Evolutionary conservation across 2,888 invertebrate species (phyloP).

Genomic region (Apodemia hepburni): DNA sequence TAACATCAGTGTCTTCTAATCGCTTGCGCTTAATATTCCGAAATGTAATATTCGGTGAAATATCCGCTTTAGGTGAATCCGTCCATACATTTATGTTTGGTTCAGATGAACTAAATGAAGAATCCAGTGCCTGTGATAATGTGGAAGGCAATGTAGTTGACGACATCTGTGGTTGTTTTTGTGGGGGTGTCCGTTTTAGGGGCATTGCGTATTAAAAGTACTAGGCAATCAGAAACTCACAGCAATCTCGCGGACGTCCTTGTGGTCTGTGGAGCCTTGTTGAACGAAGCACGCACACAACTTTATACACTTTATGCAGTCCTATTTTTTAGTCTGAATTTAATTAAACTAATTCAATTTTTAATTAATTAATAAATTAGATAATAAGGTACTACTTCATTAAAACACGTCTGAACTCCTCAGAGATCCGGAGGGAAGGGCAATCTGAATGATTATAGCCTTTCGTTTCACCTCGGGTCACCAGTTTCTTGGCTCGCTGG

Average conservation of each 20-base stretch:
- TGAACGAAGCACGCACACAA: background rate
- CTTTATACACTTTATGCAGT: background rate
- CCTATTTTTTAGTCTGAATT: background rate
- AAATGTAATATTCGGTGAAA: too few species aligned
- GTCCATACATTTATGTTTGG: background rate
- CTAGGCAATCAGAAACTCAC: background rate
- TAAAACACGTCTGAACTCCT: constrained; percentile 1
- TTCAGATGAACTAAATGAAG: background rate
- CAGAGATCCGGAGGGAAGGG: background rate
- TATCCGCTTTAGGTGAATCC: too few species aligned
- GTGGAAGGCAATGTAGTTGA: background rate
- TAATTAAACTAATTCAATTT: background rate
- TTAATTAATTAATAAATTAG: background rate
- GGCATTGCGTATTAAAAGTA: background rate
- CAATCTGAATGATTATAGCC: too few species aligned
- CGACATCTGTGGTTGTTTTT: background rate
- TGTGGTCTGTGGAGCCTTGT: background rate
- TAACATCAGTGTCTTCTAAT: background rate
- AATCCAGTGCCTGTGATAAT: background rate
- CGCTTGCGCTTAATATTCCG: too few species aligned
- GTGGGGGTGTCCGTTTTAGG: background rate
- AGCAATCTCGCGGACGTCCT: background rate
- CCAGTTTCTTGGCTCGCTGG: too few species aligned
- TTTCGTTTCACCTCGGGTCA: too few species aligned
- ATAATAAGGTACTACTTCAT: too few species aligned